A percentile compares a stretch with the other conserved stretches of the same genome.
Evolutionary conservation across 2,113 vertebrate species (phyloP).

Genomic region (Cnemophilus loriae): DNA sequence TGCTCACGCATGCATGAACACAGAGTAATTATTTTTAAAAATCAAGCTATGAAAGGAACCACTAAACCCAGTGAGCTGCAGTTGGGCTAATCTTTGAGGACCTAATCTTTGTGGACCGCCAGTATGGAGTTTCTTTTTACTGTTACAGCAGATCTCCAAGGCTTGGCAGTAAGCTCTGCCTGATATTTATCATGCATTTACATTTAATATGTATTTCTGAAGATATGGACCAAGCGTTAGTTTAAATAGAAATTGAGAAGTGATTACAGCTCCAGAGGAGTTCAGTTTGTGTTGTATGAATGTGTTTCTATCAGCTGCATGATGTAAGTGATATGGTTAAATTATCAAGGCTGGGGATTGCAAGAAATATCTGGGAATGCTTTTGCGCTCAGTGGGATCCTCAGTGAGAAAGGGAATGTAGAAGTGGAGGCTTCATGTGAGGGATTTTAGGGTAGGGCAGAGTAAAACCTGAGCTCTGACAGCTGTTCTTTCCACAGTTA

Average conservation of each 20-base stretch:
- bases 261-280: background rate
- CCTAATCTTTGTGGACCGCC: background rate
- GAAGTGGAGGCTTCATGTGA: background rate
- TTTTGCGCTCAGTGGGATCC: background rate
- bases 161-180: background rate
- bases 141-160: background rate
- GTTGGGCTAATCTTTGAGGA: background rate
- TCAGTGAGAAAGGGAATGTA: background rate
- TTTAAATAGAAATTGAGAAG: background rate
- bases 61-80: background rate
- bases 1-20: background rate
- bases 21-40: background rate
- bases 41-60: background rate
- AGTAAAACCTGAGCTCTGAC: background rate
- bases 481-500: background rate
- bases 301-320: background rate
- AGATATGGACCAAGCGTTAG: fast-evolving
- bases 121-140: background rate
- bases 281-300: background rate
- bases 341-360: background rate
- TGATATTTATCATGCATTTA: background rate
- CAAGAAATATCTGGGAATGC: background rate
- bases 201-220: background rate
- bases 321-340: background rate
- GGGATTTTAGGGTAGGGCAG: background rate